These are phyloP conservation scores for Halcyon malimbica DNA, from an alignment of 2,113 vertebrate species.

Conservation along the genomic window DNA sequence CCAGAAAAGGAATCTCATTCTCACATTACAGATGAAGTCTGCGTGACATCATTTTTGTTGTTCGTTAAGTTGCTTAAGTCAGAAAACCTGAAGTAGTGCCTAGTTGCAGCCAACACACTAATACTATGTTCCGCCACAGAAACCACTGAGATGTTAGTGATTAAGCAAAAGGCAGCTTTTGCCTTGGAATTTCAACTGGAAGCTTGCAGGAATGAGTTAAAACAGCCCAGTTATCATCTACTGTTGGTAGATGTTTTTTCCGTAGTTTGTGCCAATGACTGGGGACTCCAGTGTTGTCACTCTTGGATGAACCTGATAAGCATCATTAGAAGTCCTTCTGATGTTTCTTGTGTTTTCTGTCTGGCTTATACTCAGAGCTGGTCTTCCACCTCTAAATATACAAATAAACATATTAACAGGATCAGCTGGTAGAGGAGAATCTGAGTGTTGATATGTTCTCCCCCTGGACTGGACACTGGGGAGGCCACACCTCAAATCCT, in stretches of 20 bases:
- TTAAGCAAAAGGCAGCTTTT: neutral
- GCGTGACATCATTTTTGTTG: neutral
- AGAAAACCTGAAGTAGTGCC: neutral
- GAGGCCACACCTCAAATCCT: neutral
- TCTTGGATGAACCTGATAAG: neutral
- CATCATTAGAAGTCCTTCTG: neutral
- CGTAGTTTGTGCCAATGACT: neutral
- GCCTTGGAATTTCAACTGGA: neutral
- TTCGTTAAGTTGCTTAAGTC: neutral
- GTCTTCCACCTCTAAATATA: neutral
- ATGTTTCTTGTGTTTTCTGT: neutral
- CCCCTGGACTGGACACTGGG: neutral
- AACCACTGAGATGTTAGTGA: neutral
- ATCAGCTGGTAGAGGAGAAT: neutral
- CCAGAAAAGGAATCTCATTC: neutral
- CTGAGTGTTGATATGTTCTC: neutral
- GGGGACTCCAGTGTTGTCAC: neutral
- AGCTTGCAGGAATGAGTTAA: neutral
- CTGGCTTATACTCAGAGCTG: neutral
- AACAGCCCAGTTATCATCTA: neutral
- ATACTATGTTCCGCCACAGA: neutral
- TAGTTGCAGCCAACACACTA: neutral
- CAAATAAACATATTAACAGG: neutral
- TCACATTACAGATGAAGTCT: neutral
- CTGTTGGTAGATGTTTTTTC: neutral